Evolutionary conservation across 2,888 invertebrate species (phyloP).

Genomic region (Phaedon cochleariae): DNA sequence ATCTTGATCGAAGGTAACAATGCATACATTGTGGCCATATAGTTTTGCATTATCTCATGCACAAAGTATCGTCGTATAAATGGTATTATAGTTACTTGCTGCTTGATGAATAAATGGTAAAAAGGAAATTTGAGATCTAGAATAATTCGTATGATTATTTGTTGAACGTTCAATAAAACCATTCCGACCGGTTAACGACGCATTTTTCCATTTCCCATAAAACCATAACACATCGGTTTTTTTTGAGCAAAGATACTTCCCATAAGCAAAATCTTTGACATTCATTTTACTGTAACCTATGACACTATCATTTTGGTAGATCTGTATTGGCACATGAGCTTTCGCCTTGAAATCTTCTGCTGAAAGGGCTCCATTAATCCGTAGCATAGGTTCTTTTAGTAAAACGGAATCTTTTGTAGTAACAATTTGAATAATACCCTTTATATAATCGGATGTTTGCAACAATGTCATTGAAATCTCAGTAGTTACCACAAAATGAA

Average conservation of each 20-base stretch:
- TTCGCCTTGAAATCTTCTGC: constrained; percentile 27
- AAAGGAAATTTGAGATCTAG: constrained; percentile 32
- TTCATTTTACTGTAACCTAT: constrained; percentile 41
- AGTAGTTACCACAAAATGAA: too few relatives aligned
- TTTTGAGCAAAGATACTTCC: constrained; percentile 18
- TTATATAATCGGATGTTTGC: too few relatives aligned
- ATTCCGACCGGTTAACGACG: constrained; percentile 26
- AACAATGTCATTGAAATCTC: too few relatives aligned
- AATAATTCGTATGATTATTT: constrained; percentile 35
- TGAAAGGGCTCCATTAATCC: constrained; percentile 31
- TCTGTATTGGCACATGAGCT: constrained; percentile 27
- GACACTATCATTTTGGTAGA: constrained; percentile 37
- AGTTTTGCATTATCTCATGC: constrained; percentile 39
- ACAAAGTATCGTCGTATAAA: constrained; percentile 38
- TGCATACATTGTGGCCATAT: constrained; percentile 36
- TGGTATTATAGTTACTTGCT: constrained; percentile 30
- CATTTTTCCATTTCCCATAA: constrained; percentile 43
- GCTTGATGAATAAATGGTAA: constrained; percentile 18
- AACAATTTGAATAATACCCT: constrained; percentile 18
- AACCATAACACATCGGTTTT: constrained; percentile 37
- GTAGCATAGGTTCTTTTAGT: constrained; percentile 33
- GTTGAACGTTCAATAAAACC: constrained; percentile 30
- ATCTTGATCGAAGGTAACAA: constrained; percentile 32
- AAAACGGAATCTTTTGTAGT: constrained; percentile 45
- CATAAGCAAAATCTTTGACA: constrained; percentile 37